These are phyloP conservation scores for Mormyrus proboscirostris DNA, from an alignment of 2,797 vertebrate species.

Conservation along the genomic window DNA sequence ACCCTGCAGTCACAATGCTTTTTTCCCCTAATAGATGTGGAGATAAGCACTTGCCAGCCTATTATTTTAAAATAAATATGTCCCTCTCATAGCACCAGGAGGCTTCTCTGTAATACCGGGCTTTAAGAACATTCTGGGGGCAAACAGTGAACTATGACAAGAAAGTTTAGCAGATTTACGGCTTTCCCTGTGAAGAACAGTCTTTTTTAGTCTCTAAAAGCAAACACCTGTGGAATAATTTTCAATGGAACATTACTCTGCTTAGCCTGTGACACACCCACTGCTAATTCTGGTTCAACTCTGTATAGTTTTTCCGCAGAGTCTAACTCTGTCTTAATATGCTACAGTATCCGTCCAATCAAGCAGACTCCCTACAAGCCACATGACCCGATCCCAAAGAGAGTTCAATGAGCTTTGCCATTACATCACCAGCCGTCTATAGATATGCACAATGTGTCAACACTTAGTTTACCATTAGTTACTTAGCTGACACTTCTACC, in stretches of 20 bases:
- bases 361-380: not conserved
- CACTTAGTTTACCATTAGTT: not conserved
- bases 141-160: not conserved
- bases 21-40: not conserved
- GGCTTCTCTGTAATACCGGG: not conserved
- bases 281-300: not conserved
- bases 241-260: not conserved
- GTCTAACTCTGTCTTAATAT: not conserved
- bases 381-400: not conserved
- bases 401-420: not conserved
- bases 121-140: not conserved
- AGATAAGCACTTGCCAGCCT: conserved; percentile 22
- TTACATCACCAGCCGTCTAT: not conserved
- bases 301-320: not conserved
- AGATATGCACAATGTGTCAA: not conserved
- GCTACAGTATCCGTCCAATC: not conserved
- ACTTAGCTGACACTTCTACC: not conserved
- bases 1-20: conserved; percentile 7
- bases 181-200: not conserved
- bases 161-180: not conserved
- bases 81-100: conserved; percentile 10
- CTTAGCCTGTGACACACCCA: not conserved
- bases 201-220: not conserved
- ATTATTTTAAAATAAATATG: conserved; percentile 39
- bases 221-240: not conserved